Evolutionary conservation across 2,888 invertebrate species (phyloP).

Genomic region (Nomada fucata): DNA sequence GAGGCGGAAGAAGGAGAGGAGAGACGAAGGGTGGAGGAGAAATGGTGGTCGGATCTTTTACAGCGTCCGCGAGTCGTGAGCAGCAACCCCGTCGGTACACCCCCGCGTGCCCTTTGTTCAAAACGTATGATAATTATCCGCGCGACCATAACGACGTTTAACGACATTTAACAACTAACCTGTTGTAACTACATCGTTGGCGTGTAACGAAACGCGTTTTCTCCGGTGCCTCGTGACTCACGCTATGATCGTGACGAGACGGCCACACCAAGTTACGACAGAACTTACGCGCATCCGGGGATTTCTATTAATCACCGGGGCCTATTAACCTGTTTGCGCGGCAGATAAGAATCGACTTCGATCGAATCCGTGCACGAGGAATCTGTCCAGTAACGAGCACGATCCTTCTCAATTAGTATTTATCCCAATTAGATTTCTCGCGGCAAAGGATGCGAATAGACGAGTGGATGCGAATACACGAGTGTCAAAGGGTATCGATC

Average conservation of each 20-base stretch:
- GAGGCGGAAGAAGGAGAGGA: neutral
- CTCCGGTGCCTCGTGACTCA: conserved; percentile 59
- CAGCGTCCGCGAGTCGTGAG: conserved; percentile 46
- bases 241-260: conserved; percentile 26
- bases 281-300: conserved; percentile 38
- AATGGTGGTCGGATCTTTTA: conserved; percentile 62
- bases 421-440: no score
- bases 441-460: no score
- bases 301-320: conserved; percentile 18
- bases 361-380: no score
- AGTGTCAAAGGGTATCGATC: no score
- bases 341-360: neutral
- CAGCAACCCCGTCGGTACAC: conserved; percentile 32
- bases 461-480: no score
- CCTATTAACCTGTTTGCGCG: conserved; percentile 20
- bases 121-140: conserved; percentile 71
- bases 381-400: no score
- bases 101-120: conserved; percentile 54
- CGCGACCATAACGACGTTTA: conserved; percentile 71
- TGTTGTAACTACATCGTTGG: conserved; percentile 69
- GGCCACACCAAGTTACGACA: neutral
- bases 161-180: conserved; percentile 74
- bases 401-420: no score
- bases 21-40: neutral
- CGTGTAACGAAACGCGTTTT: conserved; percentile 73